A percentile compares a stretch with the other conserved stretches of the same genome.
phyloP scores from a whole-genome alignment of 1,140 invertebrate genomes.

The Bombus huntii region DNA sequence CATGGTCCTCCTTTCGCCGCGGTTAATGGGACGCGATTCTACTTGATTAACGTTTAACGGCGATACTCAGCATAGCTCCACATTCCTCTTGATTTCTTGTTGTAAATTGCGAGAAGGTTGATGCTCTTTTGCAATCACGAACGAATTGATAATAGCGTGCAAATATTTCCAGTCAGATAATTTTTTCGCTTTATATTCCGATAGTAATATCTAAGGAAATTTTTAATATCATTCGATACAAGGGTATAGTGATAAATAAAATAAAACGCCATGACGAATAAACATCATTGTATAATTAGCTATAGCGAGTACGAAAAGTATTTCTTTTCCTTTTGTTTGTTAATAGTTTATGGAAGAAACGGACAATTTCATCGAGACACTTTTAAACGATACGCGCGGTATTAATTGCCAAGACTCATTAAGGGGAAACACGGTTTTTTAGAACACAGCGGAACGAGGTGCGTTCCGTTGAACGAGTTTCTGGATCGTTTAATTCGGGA shows the following conservation, averaged over 20 bases:
- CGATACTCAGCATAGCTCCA: neutral
- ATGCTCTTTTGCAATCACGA: neutral
- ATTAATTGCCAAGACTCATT: slow-evolving; percentile 12
- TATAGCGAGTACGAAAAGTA: neutral
- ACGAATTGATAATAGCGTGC: neutral
- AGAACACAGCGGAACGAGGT: neutral
- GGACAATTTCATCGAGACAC: neutral
- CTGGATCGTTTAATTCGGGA: neutral
- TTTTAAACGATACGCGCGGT: no score
- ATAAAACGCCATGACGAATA: no score
- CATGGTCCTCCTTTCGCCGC: neutral
- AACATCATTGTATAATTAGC: no score
- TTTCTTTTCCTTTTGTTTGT: neutral
- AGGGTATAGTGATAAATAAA: no score
- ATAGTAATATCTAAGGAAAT: neutral
- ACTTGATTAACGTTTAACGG: slow-evolving; percentile 30
- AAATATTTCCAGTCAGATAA: neutral
- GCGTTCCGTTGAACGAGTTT: slow-evolving; percentile 5
- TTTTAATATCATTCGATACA: neutral
- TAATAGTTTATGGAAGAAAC: no score
- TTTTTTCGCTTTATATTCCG: neutral
- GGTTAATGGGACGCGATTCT: slow-evolving; percentile 29
- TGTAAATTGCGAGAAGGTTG: slow-evolving; percentile 2
- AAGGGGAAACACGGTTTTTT: neutral
- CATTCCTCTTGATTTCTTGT: neutral